Evolutionary conservation across 2,113 vertebrate genomes (phyloP).

Genomic region (Alexandromys fortis): DNA sequence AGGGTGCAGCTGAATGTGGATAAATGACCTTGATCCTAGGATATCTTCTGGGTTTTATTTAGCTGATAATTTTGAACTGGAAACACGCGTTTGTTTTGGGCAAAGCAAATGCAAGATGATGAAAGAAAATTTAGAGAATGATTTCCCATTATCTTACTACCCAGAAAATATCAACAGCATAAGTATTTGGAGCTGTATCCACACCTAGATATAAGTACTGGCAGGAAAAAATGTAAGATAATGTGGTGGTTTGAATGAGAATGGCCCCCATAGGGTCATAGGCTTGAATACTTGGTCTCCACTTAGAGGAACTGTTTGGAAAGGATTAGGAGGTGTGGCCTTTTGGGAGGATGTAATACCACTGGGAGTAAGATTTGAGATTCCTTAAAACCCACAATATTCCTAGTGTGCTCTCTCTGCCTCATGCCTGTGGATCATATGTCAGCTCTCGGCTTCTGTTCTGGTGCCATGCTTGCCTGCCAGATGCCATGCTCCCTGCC

Average conservation of each 20-base stretch:
- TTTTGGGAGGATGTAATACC: not conserved
- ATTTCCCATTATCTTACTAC: not conserved
- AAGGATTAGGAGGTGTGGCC: not conserved
- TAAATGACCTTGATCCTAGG: not conserved
- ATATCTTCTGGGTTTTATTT: not conserved
- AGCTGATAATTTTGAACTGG: not conserved
- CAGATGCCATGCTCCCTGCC: too few relatives aligned
- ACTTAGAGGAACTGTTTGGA: not conserved
- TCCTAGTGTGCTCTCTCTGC: not conserved
- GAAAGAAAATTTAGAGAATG: conserved; percentile 26
- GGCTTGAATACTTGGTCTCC: not conserved
- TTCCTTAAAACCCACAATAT: not conserved
- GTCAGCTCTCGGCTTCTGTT: not conserved
- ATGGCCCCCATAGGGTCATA: not conserved
- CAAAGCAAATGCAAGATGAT: not conserved
- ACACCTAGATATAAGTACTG: not conserved
- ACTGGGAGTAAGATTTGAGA: not conserved
- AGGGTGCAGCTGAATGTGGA: not conserved
- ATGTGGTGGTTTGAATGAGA: not conserved
- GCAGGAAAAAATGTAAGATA: not conserved
- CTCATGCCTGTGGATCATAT: not conserved
- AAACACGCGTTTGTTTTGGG: not conserved
- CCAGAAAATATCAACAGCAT: not conserved
- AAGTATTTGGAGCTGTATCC: not conserved
- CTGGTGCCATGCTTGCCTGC: not conserved